Percentiles rank a stretch among this genome's conserved stretches.
Evolutionary conservation across 2,113 vertebrate species (phyloP).

Genomic region (Sylvilagus bachmani): DNA sequence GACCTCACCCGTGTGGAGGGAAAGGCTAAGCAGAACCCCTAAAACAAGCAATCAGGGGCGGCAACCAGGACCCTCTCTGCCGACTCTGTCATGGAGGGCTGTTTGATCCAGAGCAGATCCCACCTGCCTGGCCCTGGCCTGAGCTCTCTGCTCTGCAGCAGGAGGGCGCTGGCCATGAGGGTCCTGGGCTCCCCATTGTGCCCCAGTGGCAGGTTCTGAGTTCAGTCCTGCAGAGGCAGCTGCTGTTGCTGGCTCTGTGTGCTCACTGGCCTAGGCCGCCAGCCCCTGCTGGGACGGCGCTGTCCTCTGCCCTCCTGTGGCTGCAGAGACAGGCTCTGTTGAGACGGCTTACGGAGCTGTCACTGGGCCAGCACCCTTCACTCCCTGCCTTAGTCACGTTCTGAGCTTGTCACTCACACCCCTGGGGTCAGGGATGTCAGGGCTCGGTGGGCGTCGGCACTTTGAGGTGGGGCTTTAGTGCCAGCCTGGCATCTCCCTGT

Average conservation of each 20-base stretch:
- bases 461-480: too few relatives aligned
- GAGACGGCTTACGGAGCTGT: neutral
- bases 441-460: too few relatives aligned
- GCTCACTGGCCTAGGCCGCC: neutral
- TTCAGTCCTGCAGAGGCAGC: neutral
- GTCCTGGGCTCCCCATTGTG: neutral
- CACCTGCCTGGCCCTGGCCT: neutral
- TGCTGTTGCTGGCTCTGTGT: neutral
- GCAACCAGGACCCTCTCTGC: neutral
- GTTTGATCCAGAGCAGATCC: neutral
- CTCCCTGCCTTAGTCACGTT: neutral
- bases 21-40: too few relatives aligned
- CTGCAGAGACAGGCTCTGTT: conserved; percentile 5
- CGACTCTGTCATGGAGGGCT: neutral
- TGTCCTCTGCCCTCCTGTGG: conserved; percentile 57
- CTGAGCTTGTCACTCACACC: neutral
- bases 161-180: neutral
- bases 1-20: neutral
- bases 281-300: neutral
- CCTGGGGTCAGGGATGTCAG: too few relatives aligned
- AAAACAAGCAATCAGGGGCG: too few relatives aligned
- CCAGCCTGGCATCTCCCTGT: too few relatives aligned
- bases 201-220: neutral
- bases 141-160: neutral
- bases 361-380: too few relatives aligned